Base-by-base conservation (phyloP, 2,797 vertebrate species). In the Acanthurus lineatus region DNA sequence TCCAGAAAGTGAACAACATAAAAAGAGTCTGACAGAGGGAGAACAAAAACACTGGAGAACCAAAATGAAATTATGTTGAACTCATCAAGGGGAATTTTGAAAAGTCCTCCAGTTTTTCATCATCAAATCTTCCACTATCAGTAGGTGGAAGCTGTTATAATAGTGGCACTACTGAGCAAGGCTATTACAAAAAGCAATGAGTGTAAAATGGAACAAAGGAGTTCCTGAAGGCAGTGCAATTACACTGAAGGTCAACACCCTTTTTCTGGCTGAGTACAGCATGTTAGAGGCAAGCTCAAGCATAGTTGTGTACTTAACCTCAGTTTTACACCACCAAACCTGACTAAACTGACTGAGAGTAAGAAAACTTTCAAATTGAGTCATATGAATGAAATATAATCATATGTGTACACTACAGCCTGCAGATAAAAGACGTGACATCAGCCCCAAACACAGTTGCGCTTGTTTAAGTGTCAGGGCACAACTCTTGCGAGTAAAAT, bases 161-260 rank as follows among this genome's bases (percentile, higher is more conserved):
- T 5, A 6, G 3, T 11, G 28, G 8, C 16, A 15, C 52, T 42
- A 40, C 35, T 66, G 51, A 74, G 28, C 14, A 25, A 42, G 17
- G 28, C 54, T n/a, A 11, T 72, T 20, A 58, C 45, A 20, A 56
- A 14, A 45, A 56, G 47, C 44, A 47, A 68, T 73, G 63, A 35
- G 54, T 20, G 51, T 69, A 16, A 75, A 70, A 56, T 17, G 71
- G 9, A 84, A 82, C 76, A 83, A 77, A 82, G 60, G 69, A 59
- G 38, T 58, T 79, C 73, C 79, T 74, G 64, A 73, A 53, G 77
- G 73, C 61, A 56, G 71, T 15, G 61, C 83, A 70, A 70, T 49
- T 73, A 74, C 74, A 58, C 83, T 69, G 76, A 22, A 28, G 69
- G 77, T 81, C 63, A 67, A 88, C 82, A 67, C 84, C 79, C 82